These are phyloP conservation scores for Tethya wilhelma DNA, from an alignment of 37 sponge, comb jelly and placozoan species.

Conservation along the genomic window DNA sequence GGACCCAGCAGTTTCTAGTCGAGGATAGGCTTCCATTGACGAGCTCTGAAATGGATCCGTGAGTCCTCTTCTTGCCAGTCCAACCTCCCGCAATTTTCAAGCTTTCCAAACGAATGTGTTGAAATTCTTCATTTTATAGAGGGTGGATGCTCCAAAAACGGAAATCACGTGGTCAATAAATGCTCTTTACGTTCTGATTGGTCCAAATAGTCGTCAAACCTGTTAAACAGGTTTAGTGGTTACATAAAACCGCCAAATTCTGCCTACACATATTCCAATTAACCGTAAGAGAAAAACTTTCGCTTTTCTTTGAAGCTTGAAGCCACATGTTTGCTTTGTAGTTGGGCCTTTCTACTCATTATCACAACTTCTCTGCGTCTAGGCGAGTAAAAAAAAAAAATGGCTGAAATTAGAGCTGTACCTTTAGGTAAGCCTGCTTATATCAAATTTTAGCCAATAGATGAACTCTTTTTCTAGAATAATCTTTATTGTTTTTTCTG, in stretches of 20 bases:
- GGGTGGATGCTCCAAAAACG: constrained; percentile 2
- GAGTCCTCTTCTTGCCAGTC: constrained; percentile 16
- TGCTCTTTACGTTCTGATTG: background rate
- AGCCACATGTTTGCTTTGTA: no score
- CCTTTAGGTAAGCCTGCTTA: constrained; percentile 68
- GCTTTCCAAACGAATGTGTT: background rate
- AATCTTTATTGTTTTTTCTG: background rate
- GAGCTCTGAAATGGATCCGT: constrained; percentile 62
- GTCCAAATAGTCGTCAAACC: constrained; percentile 25
- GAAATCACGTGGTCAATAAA: constrained; percentile 49
- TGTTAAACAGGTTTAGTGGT: constrained; percentile 55
- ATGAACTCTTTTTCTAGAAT: background rate
- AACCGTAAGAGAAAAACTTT: background rate
- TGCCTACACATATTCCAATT: constrained; percentile 1
- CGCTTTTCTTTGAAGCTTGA: no score
- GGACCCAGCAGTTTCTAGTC: constrained; percentile 57
- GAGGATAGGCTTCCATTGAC: constrained; percentile 48
- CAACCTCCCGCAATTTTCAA: constrained; percentile 31
- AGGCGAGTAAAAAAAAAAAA: background rate
- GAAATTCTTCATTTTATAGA: constrained; percentile 43
- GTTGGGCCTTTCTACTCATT: no score
- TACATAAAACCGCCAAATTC: constrained; percentile 16
- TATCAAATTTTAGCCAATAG: background rate
- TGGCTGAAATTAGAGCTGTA: constrained; percentile 86
- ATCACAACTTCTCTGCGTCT: background rate